Conservation (phyloP, 2,797 vertebrate genomes). For the Mallotus villosus region DNA sequence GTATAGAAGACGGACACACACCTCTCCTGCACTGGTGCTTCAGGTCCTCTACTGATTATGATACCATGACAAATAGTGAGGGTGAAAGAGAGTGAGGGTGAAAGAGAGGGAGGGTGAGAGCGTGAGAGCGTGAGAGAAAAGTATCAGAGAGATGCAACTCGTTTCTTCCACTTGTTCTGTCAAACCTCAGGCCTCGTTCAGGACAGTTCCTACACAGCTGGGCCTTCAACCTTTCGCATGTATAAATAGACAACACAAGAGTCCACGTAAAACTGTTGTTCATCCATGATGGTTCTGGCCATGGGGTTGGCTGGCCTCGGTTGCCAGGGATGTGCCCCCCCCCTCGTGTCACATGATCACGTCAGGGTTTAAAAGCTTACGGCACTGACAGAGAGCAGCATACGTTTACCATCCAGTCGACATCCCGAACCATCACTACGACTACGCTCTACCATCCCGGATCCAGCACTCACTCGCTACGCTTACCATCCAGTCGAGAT, state of each 20-base stretch:
- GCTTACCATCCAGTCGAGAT: slow-evolving; percentile 38
- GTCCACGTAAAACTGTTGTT: slow-evolving; percentile 62
- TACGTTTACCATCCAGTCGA: slow-evolving; percentile 39
- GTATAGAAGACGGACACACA: slow-evolving; percentile 2
- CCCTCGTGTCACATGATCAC: slow-evolving; percentile 71
- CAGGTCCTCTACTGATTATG: slow-evolving; percentile 14
- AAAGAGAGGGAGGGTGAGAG: not conserved
- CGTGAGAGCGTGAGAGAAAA: not conserved
- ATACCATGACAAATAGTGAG: not conserved
- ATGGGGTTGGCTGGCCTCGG: slow-evolving; percentile 64
- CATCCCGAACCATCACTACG: slow-evolving; percentile 32
- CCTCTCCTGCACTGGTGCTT: no score
- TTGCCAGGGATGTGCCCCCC: slow-evolving; percentile 70
- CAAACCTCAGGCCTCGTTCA: slow-evolving; percentile 33
- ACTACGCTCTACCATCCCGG: no score
- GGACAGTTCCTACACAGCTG: slow-evolving; percentile 41
- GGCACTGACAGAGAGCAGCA: slow-evolving; percentile 43
- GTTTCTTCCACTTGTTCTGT: slow-evolving; percentile 13
- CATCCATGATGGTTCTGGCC: slow-evolving; percentile 54
- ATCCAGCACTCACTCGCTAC: no score
- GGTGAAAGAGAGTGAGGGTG: not conserved
- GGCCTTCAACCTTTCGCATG: slow-evolving; percentile 31
- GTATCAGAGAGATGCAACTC: not conserved
- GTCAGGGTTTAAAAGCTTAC: slow-evolving; percentile 74
- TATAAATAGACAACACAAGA: slow-evolving; percentile 70